Evolutionary conservation across 2,888 invertebrate genomes (phyloP).

Genomic region (Galeruca laticollis): DNA sequence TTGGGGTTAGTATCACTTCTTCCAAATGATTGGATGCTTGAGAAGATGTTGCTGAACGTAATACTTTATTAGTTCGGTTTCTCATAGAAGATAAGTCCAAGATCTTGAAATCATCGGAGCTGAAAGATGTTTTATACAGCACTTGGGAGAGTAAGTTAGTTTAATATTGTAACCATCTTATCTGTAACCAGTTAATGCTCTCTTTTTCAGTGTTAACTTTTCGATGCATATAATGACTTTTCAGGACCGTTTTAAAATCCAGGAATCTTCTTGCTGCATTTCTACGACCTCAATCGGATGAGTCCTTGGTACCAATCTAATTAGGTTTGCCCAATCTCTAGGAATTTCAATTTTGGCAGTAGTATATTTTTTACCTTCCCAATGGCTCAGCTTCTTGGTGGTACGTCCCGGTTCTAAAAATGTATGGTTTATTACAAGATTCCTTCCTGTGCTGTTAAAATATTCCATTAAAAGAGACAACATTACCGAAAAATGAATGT

Average conservation of each 20-base stretch:
- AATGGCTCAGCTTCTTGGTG: neutral
- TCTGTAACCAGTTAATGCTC: slow-evolving; percentile 1
- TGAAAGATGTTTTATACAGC: slow-evolving; percentile 23
- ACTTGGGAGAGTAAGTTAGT: neutral
- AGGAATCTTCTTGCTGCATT: neutral
- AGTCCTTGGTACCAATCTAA: neutral
- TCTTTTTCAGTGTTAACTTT: neutral
- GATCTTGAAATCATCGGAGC: neutral
- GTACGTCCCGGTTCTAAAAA: neutral
- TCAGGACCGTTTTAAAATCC: neutral
- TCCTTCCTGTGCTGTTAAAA: too few relatives aligned
- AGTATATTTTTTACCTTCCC: too few relatives aligned
- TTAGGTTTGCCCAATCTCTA: neutral
- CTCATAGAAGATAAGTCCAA: neutral
- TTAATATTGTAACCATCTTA: neutral
- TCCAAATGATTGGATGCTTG: neutral
- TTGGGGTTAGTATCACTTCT: neutral
- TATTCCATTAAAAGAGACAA: too few relatives aligned
- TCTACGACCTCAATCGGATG: neutral
- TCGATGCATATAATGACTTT: neutral
- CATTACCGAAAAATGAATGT: too few relatives aligned
- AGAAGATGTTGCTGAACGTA: too few relatives aligned
- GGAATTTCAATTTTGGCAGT: neutral
- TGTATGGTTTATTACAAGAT: too few relatives aligned
- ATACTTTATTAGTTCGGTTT: neutral